Conservation (phyloP, 1,140 invertebrate species). For the Penaeus indicus region DNA sequence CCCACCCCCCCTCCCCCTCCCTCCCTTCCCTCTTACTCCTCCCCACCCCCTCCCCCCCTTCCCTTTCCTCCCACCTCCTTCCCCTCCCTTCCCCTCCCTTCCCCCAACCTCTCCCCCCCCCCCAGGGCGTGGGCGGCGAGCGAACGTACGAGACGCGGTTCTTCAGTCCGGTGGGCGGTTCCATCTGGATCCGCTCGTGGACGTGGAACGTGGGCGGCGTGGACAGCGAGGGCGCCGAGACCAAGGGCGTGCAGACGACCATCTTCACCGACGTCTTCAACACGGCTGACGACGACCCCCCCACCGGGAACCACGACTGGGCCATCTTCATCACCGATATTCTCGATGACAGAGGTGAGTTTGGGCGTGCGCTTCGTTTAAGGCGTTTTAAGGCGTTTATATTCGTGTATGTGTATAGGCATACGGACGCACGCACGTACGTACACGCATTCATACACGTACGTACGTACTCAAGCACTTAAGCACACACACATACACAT, state of each 20-base stretch:
- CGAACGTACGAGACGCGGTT: conserved; percentile 85
- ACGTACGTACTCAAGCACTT: too few relatives aligned
- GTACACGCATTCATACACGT: too few relatives aligned
- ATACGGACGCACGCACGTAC: too few relatives aligned
- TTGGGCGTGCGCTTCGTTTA: too few relatives aligned
- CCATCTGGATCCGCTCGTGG: conserved; percentile 84
- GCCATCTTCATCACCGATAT: conserved; percentile 92
- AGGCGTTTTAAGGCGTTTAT: too few relatives aligned
- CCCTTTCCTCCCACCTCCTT: too few relatives aligned
- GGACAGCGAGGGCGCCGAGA: conserved; percentile 39
- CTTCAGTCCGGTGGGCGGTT: conserved; percentile 82
- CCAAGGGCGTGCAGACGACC: conserved; percentile 78
- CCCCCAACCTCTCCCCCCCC: not conserved
- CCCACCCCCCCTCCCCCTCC: too few relatives aligned
- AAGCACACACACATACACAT: too few relatives aligned
- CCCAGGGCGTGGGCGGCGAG: conserved; percentile 79
- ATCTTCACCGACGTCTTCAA: conserved; percentile 79
- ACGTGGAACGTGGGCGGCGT: conserved; percentile 69
- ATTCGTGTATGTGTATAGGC: too few relatives aligned
- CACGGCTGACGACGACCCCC: conserved; percentile 69
- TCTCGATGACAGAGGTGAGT: conserved; percentile 74
- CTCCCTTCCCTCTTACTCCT: too few relatives aligned
- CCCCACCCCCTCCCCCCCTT: too few relatives aligned
- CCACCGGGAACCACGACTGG: conserved; percentile 84
- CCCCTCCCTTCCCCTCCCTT: conserved; percentile 70